Percentiles rank a stretch among this genome's conserved stretches.
phyloP scores from a whole-genome alignment of 2,113 vertebrate species.

The Struthidea cinerea region DNA sequence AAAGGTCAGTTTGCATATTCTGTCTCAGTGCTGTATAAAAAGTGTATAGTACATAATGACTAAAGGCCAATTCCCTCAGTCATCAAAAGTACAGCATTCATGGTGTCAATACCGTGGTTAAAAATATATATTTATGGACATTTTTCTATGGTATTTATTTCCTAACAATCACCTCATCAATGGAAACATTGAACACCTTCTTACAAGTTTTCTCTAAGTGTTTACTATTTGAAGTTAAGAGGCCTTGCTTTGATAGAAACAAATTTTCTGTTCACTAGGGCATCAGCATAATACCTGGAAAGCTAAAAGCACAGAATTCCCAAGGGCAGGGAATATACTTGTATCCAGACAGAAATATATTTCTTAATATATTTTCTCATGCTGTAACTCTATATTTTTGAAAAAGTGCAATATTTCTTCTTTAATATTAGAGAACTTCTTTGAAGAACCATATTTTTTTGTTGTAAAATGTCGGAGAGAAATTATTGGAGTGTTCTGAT shows the following conservation, averaged over 20 bases:
- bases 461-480: not conserved
- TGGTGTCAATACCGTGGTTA: not conserved
- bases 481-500: not conserved
- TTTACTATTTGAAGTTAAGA: not conserved
- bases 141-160: not conserved
- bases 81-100: not conserved
- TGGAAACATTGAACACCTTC: not conserved
- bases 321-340: not conserved
- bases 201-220: not conserved
- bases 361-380: not conserved
- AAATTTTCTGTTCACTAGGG: not conserved
- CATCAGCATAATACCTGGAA: not conserved
- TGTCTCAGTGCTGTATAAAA: not conserved
- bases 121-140: not conserved
- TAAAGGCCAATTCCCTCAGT: constrained; percentile 19
- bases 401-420: not conserved
- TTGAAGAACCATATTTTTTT: not conserved
- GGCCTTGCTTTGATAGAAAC: not conserved
- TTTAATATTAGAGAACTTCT: not conserved
- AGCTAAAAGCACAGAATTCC: not conserved
- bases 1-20: constrained; percentile 33
- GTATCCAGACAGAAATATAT: not conserved
- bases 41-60: not conserved
- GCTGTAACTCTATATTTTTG: not conserved
- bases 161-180: not conserved